Base-by-base conservation (phyloP, 2,888 invertebrate genomes). In the Cordylochernes scorpioides region DNA sequence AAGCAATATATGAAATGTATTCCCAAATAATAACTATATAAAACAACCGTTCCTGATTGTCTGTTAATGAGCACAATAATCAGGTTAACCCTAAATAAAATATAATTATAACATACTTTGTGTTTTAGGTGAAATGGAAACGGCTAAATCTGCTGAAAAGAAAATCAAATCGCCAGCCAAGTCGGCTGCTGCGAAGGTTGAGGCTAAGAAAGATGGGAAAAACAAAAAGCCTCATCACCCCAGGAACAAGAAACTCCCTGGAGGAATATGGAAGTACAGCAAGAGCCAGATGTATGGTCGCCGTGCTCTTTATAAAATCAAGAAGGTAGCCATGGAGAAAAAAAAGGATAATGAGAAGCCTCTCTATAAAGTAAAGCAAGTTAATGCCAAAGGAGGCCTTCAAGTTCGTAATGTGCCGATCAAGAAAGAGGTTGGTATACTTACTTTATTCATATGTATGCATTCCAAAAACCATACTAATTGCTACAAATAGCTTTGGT, bases 301-400 rank as follows among this genome's bases (percentile, higher is more conserved):
- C 17, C 34, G 34, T 15, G 43, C 30, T 44, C 44, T 31, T 33
- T 45, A 28, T 8, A 40, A 40, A 21, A 45, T 47, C 30, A 44
- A 42, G 51, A 72, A 72, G 54, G 70, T 68, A 53, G 47, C 49
- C 4, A 29, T 45, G 12, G 46, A 44, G 34, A 70, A 68, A 25
- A 28, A 26, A 10, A 31, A 39, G 12, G 24, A 37, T 5, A 40
- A 39, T 17, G 25, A 28, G n/a, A 72, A 72, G 27, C 33, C 39
- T 2, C 39, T 34, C 14, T 43, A 40, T 7, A 60, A 71, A 32
- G 70, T 68, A 36, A 91, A 94, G 60, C 67, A 68, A 46, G 74
- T 94, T 44, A 77, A 78, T 33, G 94, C 91, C 39, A 88, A 86
- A 43, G 91, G 91, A 58, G 94, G 94, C 50, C 91, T 91, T 46